These are phyloP conservation scores for Thalpophila matura DNA, from an alignment of 2,888 invertebrate genomes.

Conservation along the genomic window DNA sequence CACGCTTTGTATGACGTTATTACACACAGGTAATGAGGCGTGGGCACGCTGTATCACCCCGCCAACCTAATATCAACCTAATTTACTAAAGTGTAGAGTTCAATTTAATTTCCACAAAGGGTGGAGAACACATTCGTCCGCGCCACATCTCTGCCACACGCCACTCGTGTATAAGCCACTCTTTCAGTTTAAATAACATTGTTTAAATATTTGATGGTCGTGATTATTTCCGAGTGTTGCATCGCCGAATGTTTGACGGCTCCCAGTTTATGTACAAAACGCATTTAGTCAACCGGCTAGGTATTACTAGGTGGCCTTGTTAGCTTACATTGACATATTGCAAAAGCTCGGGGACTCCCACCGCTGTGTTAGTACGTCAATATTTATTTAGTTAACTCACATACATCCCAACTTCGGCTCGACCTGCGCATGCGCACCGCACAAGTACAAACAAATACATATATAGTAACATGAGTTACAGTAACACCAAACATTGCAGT, in stretches of 20 bases:
- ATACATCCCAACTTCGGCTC: neutral
- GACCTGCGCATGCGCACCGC: neutral
- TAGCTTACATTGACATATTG: constrained; percentile 25
- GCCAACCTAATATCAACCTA: too few species aligned
- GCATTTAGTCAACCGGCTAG: neutral
- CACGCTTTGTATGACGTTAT: too few species aligned
- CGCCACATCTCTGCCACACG: too few species aligned
- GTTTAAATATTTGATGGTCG: neutral
- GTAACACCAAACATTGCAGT: neutral
- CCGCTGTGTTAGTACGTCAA: constrained; percentile 15
- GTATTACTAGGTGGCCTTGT: neutral
- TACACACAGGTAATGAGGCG: too few species aligned
- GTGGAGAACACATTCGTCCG: too few species aligned
- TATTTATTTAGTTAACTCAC: constrained; percentile 16
- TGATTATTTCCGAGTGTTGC: neutral
- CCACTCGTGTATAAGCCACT: too few species aligned
- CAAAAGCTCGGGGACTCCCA: constrained; percentile 41
- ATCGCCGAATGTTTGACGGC: neutral
- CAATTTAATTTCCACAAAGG: too few species aligned
- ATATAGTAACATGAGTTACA: neutral
- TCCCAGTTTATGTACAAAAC: constrained; percentile 10
- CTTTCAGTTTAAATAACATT: too few species aligned
- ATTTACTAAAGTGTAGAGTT: too few species aligned
- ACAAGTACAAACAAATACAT: neutral
- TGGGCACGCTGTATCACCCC: too few species aligned